Percentiles rank a stretch among this genome's conserved stretches.
Evolutionary conservation across 2,888 invertebrate species (phyloP).

Genomic region (Aspidapion aeneum): DNA sequence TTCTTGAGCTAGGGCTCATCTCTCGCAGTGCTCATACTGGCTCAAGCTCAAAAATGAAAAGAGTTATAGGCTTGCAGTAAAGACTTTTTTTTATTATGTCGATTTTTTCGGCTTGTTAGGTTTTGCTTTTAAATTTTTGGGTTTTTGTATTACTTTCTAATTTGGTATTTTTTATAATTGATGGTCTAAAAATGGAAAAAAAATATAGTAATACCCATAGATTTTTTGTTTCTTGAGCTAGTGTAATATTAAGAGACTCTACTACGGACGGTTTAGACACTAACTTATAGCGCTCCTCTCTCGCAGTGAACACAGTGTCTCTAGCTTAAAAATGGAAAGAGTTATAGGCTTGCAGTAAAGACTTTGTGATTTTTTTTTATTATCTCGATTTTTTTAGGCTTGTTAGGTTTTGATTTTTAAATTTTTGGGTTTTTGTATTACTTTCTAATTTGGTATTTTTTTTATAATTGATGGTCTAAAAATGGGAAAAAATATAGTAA

Average conservation of each 20-base stretch:
- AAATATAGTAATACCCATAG: too few relatives aligned
- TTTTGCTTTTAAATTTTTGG: neutral
- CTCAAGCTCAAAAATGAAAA: neutral
- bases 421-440: neutral
- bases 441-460: neutral
- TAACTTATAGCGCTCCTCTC: neutral
- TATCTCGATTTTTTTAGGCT: too few relatives aligned
- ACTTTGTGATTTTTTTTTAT: neutral
- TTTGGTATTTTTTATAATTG: too few relatives aligned
- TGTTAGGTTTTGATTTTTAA: neutral
- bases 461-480: too few relatives aligned
- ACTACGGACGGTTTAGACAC: conserved; percentile 46
- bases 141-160: neutral
- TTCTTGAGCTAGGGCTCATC: too few relatives aligned
- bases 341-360: too few relatives aligned
- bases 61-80: neutral
- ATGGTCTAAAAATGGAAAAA: too few relatives aligned
- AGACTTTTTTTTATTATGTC: too few relatives aligned
- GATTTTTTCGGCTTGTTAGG: too few relatives aligned
- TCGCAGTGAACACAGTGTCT: neutral
- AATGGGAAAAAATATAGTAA: too few relatives aligned
- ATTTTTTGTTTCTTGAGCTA: too few relatives aligned
- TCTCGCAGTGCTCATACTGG: neutral
- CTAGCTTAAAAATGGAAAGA: neutral
- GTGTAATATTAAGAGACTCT: conserved; percentile 50